Conservation (phyloP, 2,797 vertebrate species). For the Astyanax mexicanus region DNA sequence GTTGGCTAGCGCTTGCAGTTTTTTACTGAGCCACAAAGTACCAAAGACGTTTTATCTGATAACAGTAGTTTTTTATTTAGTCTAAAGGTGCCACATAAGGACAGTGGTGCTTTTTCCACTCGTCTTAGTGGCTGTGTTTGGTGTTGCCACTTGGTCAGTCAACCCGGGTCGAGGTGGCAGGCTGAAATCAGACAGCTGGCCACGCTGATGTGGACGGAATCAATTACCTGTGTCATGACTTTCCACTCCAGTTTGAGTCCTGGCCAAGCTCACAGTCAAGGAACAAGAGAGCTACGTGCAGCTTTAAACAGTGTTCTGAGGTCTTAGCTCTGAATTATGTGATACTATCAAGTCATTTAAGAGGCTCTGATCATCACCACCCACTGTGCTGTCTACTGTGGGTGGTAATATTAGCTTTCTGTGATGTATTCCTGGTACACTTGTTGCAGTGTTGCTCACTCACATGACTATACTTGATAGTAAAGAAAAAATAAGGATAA, state of each 20-base stretch:
- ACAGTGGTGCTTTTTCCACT: not conserved
- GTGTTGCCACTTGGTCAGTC: not conserved
- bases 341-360: too few relatives aligned
- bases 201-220: slow-evolving; percentile 22
- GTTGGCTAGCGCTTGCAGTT: too few relatives aligned
- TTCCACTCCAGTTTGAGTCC: slow-evolving; percentile 22
- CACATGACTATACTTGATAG: too few relatives aligned
- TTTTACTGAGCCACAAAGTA: not conserved
- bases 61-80: not conserved
- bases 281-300: not conserved
- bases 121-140: not conserved
- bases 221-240: slow-evolving; percentile 20
- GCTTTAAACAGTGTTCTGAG: slow-evolving; percentile 11
- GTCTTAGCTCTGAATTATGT: too few relatives aligned
- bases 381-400: too few relatives aligned
- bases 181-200: slow-evolving; percentile 21
- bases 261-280: slow-evolving; percentile 14
- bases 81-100: not conserved
- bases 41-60: not conserved
- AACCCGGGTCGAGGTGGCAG: slow-evolving; percentile 7
- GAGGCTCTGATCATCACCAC: too few relatives aligned
- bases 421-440: too few relatives aligned
- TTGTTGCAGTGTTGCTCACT: too few relatives aligned
- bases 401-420: too few relatives aligned
- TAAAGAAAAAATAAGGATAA: too few relatives aligned